Base-by-base conservation (phyloP, 2,797 vertebrate species). In the Pseudomugil tenellus region DNA sequence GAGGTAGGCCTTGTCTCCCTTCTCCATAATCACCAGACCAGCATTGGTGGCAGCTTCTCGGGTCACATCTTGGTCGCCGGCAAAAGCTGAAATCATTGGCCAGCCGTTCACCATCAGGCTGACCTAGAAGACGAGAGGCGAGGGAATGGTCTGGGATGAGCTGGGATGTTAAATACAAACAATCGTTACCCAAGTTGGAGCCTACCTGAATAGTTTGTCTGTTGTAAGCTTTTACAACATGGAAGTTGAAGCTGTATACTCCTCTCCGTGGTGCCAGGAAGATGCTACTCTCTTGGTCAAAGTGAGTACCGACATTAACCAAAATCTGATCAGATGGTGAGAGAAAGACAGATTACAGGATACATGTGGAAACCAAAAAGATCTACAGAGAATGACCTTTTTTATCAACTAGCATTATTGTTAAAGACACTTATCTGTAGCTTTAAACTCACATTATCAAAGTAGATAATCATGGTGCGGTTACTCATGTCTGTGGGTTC, bases 91-190 rank as follows among this genome's bases (percentile, higher is more conserved):
- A 87, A 96, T 92, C 91, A 96, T 95, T 0, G 96, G 92, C 96
- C 95, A 96, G n/a, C 95, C 94, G 6, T 96, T 96, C 77, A 96
- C 81, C 95, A 96, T 95, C 81, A 96, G 81, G 82, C 95, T 96
- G 58, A 96, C 95, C 96, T 96, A 59, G 35, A 43, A 57, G 28
- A 69, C 21, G 70, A 2, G 3, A 63, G 51, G 58, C 1, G 67
- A 54, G 6, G 14, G 29, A 16, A 6, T 37, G 39, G 17, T 19
- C 5, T 16, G 14, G 34, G 13, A 17, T 13, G 8, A 14, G 26
- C 32, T 21, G 19, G 11, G 21, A 14, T 11, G 0, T 57, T 2
- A 56, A 21, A 6, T 25, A 2, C 1, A 29, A 26, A n/a, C 17
- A 25, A n/a, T 32, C 17, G 17, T 1, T 49, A 31, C 13, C 26